Conservation (phyloP, 92 coral and sea anemone species). For the Paragorgia papillata region DNA sequence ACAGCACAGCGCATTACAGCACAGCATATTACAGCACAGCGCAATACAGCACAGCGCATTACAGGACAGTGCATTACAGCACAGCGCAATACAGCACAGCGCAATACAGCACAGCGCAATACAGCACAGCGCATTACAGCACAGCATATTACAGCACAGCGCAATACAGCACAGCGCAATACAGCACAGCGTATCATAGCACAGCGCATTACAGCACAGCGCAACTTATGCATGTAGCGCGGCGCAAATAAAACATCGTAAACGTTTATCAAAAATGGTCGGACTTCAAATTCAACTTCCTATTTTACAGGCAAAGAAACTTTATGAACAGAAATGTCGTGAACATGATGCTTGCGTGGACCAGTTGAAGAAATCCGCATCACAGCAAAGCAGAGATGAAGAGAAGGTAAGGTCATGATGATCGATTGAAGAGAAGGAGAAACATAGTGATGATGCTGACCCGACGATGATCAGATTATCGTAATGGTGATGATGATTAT, state of each 20-base stretch:
- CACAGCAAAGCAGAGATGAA: conserved; percentile 81
- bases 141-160: no score
- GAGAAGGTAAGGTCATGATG: conserved; percentile 62
- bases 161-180: no score
- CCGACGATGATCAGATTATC: no score
- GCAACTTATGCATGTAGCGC: no score
- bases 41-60: not conserved
- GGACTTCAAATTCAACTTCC: no score
- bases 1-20: not conserved
- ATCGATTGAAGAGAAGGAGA: no score
- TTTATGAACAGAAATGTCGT: conserved; percentile 85
- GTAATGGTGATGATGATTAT: no score
- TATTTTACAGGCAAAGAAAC: conserved; percentile 62
- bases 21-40: not conserved
- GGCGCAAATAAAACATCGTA: no score
- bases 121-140: no score
- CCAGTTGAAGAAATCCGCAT: conserved; percentile 71
- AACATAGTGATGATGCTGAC: no score
- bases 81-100: not conserved
- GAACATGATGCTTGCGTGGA: conserved; percentile 80
- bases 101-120: not conserved
- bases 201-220: not conserved
- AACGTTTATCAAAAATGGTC: no score
- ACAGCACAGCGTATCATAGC: no score
- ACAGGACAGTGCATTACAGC: not conserved